Evolutionary conservation across 2,797 vertebrate genomes (phyloP).

Genomic region (Austrolebias charrua): DNA sequence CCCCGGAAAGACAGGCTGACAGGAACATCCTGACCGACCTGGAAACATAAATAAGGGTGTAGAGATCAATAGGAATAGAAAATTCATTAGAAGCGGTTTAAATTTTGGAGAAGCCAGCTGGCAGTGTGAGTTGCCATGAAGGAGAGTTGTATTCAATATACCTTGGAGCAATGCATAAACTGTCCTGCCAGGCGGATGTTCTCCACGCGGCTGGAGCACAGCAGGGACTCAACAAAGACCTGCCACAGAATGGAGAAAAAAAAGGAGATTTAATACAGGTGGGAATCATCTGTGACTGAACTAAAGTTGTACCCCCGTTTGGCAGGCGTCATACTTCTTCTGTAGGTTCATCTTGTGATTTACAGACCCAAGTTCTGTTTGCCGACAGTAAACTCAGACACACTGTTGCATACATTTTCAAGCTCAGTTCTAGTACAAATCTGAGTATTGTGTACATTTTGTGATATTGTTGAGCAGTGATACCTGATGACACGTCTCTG

Average conservation of each 20-base stretch:
- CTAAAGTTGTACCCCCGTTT: background rate
- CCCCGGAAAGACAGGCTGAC: slow-evolving; percentile 76
- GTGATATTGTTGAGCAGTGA: background rate
- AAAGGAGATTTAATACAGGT: background rate
- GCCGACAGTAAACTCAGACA: too few relatives aligned
- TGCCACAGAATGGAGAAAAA: slow-evolving; percentile 54
- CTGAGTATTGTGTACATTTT: background rate
- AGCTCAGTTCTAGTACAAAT: background rate
- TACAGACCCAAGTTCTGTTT: too few relatives aligned
- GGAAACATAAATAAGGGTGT: slow-evolving; percentile 61
- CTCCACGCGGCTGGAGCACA: slow-evolving; percentile 90
- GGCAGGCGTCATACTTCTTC: too few relatives aligned
- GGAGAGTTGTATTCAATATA: slow-evolving; percentile 35
- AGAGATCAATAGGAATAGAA: slow-evolving; percentile 15
- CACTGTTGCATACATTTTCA: background rate
- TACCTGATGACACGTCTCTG: slow-evolving; percentile 90
- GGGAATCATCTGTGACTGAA: slow-evolving; percentile 3
- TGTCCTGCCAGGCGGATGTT: slow-evolving; percentile 91
- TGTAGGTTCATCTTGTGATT: too few relatives aligned
- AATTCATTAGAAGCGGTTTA: slow-evolving; percentile 22
- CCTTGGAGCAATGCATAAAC: slow-evolving; percentile 88
- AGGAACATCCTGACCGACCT: slow-evolving; percentile 68
- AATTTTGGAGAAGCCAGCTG: slow-evolving; percentile 23
- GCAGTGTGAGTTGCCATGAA: slow-evolving; percentile 2
- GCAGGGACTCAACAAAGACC: slow-evolving; percentile 93